Evolutionary conservation across 2,888 invertebrate species (phyloP), one percentile per base, ranked within the genome.

Genomic region (Notodonta dromedarius): DNA sequence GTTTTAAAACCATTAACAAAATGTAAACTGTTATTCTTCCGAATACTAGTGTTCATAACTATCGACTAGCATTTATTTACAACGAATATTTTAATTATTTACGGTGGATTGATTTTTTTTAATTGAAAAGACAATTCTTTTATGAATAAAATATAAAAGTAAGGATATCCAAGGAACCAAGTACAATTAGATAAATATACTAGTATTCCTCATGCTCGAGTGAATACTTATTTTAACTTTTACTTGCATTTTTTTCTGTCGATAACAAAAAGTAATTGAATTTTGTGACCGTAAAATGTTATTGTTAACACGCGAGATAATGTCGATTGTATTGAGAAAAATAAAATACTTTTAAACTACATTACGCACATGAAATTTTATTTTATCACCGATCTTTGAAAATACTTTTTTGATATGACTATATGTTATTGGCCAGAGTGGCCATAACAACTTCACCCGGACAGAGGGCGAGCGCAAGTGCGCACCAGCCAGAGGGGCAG

Each of bases 281-380:
- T 24, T 53, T 35, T 12, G 35, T 53, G 35, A 53, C 14, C 35
- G 35, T 6, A 48, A 73, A 71, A 67, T 67, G 58, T 69, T 77
- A 71, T 62, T 73, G 70, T 72, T 72, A 69, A 64, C 63, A 72
- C 73, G 69, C 79, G 82, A 78, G 63, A 73, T 71, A 66, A 74
- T 86, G 80, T 86, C 83, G 76, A 84, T 82, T 87, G 83, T 88
- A 87, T 84, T 88, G 82, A 84, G 76, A 86, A 82, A n/a, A 90
- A 86, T 88, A 86, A 88, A 89, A 84, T 81, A 82, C 79, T 84
- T 78, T 79, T 69, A 69, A 71, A 76, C 67, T 63, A 52, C 24
- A 52, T 70, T 59, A 66, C 68, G 3, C 16, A 16, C 16, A 16
- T 16, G 14, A 7, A 1, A 9, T 16, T 50, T 50, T 50, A 16